Conservation (phyloP, 2,113 vertebrate species). For the Petaurus breviceps region DNA sequence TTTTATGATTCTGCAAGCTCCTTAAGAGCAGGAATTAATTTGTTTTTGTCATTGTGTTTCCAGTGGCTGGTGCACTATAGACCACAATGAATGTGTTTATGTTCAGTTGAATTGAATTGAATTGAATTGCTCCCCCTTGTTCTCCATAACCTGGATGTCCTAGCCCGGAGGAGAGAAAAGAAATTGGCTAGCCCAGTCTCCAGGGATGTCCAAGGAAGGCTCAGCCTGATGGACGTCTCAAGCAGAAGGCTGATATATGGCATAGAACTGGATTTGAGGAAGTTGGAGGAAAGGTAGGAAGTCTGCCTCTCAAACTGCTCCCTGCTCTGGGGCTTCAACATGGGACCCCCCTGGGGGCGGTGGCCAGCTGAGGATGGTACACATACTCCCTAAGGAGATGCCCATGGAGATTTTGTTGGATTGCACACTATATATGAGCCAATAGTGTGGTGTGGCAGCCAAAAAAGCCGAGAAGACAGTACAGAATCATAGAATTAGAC, state of each 20-base stretch:
- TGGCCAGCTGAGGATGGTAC: neutral
- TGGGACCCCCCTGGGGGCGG: neutral
- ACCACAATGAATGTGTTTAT: neutral
- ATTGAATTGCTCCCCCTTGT: neutral
- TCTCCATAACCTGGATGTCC: neutral
- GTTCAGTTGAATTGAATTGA: neutral
- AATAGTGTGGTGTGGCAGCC: neutral
- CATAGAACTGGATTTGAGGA: neutral
- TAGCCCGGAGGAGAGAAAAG: neutral
- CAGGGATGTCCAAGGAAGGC: fast-evolving
- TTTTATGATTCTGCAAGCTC: neutral
- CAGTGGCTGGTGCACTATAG: neutral
- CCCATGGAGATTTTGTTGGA: neutral
- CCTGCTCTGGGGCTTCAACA: neutral
- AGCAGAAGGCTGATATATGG: neutral
- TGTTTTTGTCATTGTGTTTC: neutral
- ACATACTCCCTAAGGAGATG: neutral
- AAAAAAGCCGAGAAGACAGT: neutral
- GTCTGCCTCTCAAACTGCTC: fast-evolving
- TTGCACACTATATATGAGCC: neutral
- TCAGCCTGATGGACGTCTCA: neutral
- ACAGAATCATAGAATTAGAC: neutral
- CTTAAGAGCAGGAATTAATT: neutral
- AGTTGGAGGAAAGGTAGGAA: neutral
- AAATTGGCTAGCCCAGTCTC: neutral